These are phyloP conservation scores for Euspilapteryx auroguttella DNA, from an alignment of 2,888 invertebrate species.

Conservation along the genomic window DNA sequence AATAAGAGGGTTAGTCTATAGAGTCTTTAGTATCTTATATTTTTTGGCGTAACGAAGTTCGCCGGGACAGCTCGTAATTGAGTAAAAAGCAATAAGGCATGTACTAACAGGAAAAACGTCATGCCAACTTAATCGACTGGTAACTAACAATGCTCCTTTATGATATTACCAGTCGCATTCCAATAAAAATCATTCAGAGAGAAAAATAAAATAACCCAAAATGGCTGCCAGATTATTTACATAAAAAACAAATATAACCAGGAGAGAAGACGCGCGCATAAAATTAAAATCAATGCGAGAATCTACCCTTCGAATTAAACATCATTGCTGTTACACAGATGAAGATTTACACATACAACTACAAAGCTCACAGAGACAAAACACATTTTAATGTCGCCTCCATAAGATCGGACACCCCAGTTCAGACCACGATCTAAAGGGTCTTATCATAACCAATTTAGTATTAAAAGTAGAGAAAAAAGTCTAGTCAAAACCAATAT, in stretches of 20 bases:
- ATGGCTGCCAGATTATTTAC: constrained; percentile 51
- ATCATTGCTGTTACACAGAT: constrained; percentile 54
- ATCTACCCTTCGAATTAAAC: constrained; percentile 59
- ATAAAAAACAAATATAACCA: constrained; percentile 57
- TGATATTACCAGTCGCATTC: constrained; percentile 33
- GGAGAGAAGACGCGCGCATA: constrained; percentile 56
- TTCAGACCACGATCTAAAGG: no score
- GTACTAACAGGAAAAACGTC: no score
- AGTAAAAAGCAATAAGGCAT: no score
- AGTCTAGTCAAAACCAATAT: no score
- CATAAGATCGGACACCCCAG: no score
- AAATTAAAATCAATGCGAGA: constrained; percentile 60
- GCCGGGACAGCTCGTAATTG: no score
- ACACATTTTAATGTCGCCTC: constrained; percentile 8
- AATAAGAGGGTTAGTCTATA: no score
- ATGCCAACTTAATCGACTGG: no score
- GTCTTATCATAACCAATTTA: no score
- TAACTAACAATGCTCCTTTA: not conserved
- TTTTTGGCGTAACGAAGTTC: no score
- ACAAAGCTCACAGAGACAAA: constrained; percentile 15
- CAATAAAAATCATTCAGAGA: constrained; percentile 19
- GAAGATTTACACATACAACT: constrained; percentile 26
- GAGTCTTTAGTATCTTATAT: no score
- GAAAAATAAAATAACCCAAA: constrained; percentile 32
- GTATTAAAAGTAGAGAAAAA: no score